Evolutionary conservation across 2,113 vertebrate species (phyloP), one percentile per base, ranked within the genome.

Genomic region (Xyrauchen texanus): DNA sequence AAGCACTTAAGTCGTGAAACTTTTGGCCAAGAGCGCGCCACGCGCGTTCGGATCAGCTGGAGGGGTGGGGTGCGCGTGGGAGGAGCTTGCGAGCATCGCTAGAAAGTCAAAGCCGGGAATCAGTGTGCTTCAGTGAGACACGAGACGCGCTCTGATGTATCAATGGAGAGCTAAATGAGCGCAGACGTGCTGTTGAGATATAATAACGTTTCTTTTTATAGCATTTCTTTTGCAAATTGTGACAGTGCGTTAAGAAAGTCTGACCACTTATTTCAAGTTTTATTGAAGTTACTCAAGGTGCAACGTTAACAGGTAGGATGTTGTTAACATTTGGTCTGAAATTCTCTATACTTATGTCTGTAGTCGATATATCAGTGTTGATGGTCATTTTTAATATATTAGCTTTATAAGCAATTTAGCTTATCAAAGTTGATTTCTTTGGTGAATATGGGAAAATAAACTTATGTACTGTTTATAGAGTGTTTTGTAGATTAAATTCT

Each of bases 11-110:
- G 66, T 84, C 62, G 34, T 67, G 76, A 88, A 88, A 88, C 87
- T 88, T 89, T 74, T 82, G 82, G 90, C 88, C 93, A 91, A 91
- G 92, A 91, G 93, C 86, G 87, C 83, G 92, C 90, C 92, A 93
- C 92, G 90, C 91, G 92, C 84, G 78, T 90, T 87, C 76, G 82
- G 82, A 82, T 87, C 81, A 85, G 51, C 76, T 88, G 86, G 67
- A 85, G 87, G 84, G 89, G 90, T 80, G 89, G 88, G 88, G 84
- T 83, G 46, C 68, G 34, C 12, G 78, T 79, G 84, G 92, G 93
- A 86, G 93, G 88, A 85, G 89, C 89, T 83, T 86, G 34, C n/a
- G 66, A 34, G 10, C 57, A 47, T 87, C 81, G 81, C 67, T 83
- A 85, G 81, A 88, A 87, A 88, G 83, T 83, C 80, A 76, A 84